Evolutionary conservation across 2,888 invertebrate genomes (phyloP).

Genomic region (Eristalis arbustorum): DNA sequence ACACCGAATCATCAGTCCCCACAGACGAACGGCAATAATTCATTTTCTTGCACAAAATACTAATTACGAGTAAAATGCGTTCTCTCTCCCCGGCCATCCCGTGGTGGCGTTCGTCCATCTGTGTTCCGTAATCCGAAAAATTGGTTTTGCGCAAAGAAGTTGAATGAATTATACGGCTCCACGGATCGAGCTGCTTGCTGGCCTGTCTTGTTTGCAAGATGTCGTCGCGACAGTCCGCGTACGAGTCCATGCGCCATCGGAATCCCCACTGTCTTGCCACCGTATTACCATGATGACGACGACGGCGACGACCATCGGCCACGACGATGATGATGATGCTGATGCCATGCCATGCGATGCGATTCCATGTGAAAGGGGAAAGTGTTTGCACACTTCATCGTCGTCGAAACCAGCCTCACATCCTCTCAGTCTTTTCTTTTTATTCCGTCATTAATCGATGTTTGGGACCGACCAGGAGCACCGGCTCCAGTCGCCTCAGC

Average conservation of each 20-base stretch:
- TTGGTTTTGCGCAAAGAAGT: constrained; percentile 45
- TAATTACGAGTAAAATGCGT: constrained; percentile 53
- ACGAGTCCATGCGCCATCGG: constrained; percentile 21
- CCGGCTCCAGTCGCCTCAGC: constrained; percentile 24
- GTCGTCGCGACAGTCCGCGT: constrained; percentile 47
- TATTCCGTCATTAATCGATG: constrained; percentile 65
- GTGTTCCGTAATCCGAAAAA: constrained; percentile 24
- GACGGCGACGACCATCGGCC: constrained; percentile 27
- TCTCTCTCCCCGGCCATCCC: neutral
- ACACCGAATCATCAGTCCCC: neutral
- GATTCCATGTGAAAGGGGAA: constrained; percentile 68
- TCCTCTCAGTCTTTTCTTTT: constrained; percentile 36
- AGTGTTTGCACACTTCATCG: constrained; percentile 59
- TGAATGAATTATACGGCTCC: constrained; percentile 58
- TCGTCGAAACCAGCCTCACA: constrained; percentile 11
- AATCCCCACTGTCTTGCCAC: constrained; percentile 40
- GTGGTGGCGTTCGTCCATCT: neutral
- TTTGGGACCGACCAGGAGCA: constrained; percentile 23
- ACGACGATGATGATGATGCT: constrained; percentile 24
- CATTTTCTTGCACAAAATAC: constrained; percentile 60
- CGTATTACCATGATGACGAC: constrained; percentile 19
- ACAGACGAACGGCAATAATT: constrained; percentile 56
- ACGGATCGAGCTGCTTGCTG: constrained; percentile 1
- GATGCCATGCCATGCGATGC: constrained; percentile 55
- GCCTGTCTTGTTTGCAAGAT: constrained; percentile 43